Evolutionary conservation across 2,888 invertebrate genomes (phyloP), one percentile per base, ranked within the genome.

Genomic region (Macropis europaea): DNA sequence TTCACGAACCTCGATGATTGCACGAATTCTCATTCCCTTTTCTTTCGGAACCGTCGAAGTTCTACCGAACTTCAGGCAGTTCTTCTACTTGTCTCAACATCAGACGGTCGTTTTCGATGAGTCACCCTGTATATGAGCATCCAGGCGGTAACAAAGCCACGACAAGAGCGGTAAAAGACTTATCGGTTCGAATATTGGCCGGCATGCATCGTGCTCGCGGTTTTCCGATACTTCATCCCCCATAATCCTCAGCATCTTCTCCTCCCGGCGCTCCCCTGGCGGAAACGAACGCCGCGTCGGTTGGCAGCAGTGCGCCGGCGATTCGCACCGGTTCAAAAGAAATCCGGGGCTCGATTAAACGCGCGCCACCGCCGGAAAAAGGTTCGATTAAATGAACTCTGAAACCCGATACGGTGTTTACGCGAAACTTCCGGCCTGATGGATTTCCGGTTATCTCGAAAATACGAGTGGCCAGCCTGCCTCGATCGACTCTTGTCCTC

Each of bases 161-260:
- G 56, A 59, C 59, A 45, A 22, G 45, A 6, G 13, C 32, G 30
- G 36, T 36, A 47, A 28, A 60, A 72, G 73, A 81, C 79, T 77
- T 79, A 79, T 81, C 77, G 79, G 68, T 47, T 53, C 70, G 76
- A 82, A 81, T 82, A 81, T 82, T 77, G 76, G 67, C 62, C 62
- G 70, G 53, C 73, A 70, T 69, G 73, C 63, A 77, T 77, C 76
- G 73, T 47, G 54, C n/a, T 24, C 43, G 66, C 76, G 75, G 61
- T 81, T 82, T 81, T 74, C 78, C 82, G 73, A 81, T 82, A 82
- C 77, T 77, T 77, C 76, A 70, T 71, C 61, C 69, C n/a, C 28
- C 9, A 28, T 64, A 59, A 53, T 59, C 70, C 59, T 30, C 17
- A 22, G 17, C 52, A n/a, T n/a, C 36, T 2, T 17, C 26, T 22